Conservation (phyloP, 2,113 vertebrate species). For the Delphinapterus leucas region DNA sequence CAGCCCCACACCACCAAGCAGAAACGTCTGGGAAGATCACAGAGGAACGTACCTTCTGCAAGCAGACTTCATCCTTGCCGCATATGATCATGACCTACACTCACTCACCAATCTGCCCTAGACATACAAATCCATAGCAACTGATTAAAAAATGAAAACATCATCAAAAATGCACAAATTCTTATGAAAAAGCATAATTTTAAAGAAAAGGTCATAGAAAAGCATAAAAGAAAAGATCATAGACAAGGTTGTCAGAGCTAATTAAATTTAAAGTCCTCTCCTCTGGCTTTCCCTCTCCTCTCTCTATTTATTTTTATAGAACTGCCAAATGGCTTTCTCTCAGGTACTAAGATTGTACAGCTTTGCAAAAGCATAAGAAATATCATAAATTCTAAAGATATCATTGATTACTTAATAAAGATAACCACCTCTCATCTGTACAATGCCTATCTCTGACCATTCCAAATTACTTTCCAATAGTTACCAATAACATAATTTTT, state of each 20-base stretch:
- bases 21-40: background rate
- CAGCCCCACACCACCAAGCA: background rate
- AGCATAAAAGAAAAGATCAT: background rate
- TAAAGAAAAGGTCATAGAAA: background rate
- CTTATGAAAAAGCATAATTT: background rate
- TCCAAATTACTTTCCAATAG: constrained; percentile 9
- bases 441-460: background rate
- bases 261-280: background rate
- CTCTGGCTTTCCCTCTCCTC: background rate
- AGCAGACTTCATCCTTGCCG: background rate
- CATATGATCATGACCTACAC: background rate
- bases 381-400: background rate
- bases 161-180: background rate
- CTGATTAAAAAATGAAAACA: background rate
- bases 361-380: background rate
- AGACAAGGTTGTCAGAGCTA: background rate
- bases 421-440: background rate
- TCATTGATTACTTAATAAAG: background rate
- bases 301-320: background rate
- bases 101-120: background rate
- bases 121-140: background rate
- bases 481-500: constrained; percentile 13
- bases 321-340: background rate
- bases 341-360: background rate
- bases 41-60: background rate